Percentiles rank a stretch among this genome's conserved stretches.
These are phyloP conservation scores for Anarhynchus alexandrinus DNA, from an alignment of 2,113 vertebrate species.

Conservation along the genomic window DNA sequence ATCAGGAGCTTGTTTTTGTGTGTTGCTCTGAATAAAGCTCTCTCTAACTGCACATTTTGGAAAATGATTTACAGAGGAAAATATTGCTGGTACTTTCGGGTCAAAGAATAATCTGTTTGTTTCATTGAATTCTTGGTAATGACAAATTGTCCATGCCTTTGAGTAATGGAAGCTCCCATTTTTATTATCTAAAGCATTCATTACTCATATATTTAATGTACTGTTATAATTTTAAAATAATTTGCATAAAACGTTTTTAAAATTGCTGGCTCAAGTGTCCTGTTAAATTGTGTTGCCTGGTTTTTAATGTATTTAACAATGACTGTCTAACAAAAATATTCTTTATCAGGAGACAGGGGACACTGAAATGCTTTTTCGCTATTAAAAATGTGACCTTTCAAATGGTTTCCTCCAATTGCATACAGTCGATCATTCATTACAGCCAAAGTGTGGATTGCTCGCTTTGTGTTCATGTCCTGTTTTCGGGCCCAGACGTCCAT, in stretches of 20 bases:
- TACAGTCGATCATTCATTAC: conserved; percentile 98
- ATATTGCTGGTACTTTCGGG: conserved; percentile 67
- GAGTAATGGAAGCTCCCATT: conserved; percentile 73
- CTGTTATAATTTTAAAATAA: conserved; percentile 74
- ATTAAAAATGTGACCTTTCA: conserved; percentile 88
- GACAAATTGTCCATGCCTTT: conserved; percentile 73
- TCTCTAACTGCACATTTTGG: conserved; percentile 49
- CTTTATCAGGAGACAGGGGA: conserved; percentile 35
- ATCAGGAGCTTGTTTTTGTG: conserved; percentile 27
- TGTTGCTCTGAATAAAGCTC: conserved; percentile 42
- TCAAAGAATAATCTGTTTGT: conserved; percentile 77
- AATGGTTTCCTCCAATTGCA: conserved; percentile 97
- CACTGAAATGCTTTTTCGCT: conserved; percentile 31
- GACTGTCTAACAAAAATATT: conserved; percentile 60
- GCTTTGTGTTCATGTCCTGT: conserved; percentile 99
- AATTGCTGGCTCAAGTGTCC: conserved; percentile 68
- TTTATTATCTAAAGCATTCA: conserved; percentile 72
- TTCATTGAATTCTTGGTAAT: conserved; percentile 70
- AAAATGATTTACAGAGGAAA: conserved; percentile 72
- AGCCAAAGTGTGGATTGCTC: conserved; percentile 94
- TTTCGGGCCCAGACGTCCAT: conserved; percentile 99
- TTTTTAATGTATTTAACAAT: conserved; percentile 67
- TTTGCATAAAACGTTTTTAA: conserved; percentile 67
- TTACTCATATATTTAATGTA: conserved; percentile 79
- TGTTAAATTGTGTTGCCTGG: conserved; percentile 60